Evolutionary conservation across 2,888 invertebrate species (phyloP).

Genomic region (Electrophaes corylata): DNA sequence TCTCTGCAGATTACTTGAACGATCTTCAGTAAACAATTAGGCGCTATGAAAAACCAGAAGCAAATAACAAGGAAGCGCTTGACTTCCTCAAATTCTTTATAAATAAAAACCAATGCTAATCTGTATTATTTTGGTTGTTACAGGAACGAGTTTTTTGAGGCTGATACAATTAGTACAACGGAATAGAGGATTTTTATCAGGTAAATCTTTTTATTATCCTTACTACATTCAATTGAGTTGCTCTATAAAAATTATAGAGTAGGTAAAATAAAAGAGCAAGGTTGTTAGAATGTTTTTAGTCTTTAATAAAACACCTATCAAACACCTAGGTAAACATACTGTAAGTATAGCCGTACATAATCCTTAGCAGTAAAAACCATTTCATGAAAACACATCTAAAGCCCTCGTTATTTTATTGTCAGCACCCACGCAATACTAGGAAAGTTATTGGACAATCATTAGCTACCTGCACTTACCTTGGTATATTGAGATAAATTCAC

Average conservation of each 20-base stretch:
- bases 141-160: constrained; percentile 34
- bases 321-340: not conserved
- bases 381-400: not conserved
- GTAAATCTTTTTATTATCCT: constrained; percentile 24
- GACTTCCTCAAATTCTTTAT: constrained; percentile 29
- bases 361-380: not conserved
- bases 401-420: not conserved
- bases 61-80: constrained; percentile 28
- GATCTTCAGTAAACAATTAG: constrained; percentile 23
- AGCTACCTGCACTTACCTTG: not conserved
- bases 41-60: constrained; percentile 20
- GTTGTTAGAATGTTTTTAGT: not conserved
- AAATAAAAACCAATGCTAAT: constrained; percentile 30
- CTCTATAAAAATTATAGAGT: not conserved
- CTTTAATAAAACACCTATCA: not conserved
- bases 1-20: constrained; percentile 16
- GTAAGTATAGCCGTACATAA: not conserved
- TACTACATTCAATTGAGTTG: no score
- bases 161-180: constrained; percentile 28
- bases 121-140: constrained; percentile 36
- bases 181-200: constrained; percentile 31
- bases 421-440: not conserved
- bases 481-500: not conserved
- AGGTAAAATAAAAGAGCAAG: not conserved
- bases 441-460: not conserved